Evolutionary conservation across 2,113 vertebrate species (phyloP).

Genomic region (Psittacula cyanocephala): DNA sequence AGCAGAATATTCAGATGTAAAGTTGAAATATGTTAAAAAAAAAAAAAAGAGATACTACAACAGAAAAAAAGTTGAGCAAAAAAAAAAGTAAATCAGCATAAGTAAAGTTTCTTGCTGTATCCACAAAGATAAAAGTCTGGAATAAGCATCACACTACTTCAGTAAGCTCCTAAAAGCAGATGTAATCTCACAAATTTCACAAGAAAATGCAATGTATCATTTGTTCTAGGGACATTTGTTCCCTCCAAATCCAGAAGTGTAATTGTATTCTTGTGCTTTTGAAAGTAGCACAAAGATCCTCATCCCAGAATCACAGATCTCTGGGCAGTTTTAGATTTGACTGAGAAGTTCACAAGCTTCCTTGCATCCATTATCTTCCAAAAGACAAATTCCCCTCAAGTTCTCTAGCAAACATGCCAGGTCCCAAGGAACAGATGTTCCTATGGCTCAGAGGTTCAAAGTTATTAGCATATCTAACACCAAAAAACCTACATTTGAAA

Average conservation of each 20-base stretch:
- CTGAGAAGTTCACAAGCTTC: neutral
- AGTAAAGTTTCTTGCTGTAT: neutral
- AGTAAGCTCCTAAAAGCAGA: neutral
- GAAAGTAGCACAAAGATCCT: neutral
- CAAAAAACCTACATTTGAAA: neutral
- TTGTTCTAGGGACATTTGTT: neutral
- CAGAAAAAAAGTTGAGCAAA: neutral
- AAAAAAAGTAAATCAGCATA: neutral
- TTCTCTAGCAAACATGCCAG: neutral
- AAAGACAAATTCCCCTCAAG: neutral
- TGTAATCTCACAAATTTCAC: neutral
- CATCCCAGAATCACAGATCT: neutral
- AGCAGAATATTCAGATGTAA: neutral
- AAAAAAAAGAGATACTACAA: neutral
- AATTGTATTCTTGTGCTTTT: neutral
- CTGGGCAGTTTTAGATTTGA: neutral
- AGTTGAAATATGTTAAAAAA: neutral
- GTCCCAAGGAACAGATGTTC: neutral
- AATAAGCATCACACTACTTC: neutral
- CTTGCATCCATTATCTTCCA: neutral
- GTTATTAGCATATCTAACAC: neutral
- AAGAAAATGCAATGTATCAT: neutral
- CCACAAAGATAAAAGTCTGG: neutral
- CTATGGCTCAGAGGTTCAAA: neutral
- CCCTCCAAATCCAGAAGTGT: neutral